Evolutionary conservation across 2,113 vertebrate species (phyloP).

Genomic region (Callopanchax toddi): DNA sequence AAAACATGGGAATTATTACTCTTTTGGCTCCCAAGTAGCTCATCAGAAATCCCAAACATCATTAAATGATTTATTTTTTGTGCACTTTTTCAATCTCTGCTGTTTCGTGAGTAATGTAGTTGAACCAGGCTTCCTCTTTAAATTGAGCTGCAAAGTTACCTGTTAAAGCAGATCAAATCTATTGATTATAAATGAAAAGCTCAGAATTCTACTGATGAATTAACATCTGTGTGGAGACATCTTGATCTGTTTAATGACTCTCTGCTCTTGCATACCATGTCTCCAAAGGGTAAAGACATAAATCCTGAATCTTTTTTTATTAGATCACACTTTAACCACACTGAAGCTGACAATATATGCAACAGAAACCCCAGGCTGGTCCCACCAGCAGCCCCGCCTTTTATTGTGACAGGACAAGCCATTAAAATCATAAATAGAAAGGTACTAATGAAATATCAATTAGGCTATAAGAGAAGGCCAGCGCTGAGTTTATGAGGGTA

Average conservation of each 20-base stretch:
- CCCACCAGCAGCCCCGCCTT: constrained; percentile 44
- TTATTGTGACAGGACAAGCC: constrained; percentile 54
- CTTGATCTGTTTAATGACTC: constrained; percentile 69
- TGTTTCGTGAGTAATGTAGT: too few relatives aligned
- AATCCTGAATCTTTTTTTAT: constrained; percentile 64
- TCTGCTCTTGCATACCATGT: constrained; percentile 68
- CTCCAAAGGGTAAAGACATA: constrained; percentile 76
- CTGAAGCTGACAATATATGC: constrained; percentile 59
- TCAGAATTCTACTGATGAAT: neutral
- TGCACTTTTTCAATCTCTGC: too few relatives aligned
- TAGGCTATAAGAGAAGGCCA: constrained; percentile 72
- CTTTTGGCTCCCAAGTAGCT: too few relatives aligned
- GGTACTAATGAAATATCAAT: constrained; percentile 81
- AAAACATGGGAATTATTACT: too few relatives aligned
- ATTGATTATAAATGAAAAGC: constrained; percentile 6
- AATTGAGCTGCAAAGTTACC: too few relatives aligned
- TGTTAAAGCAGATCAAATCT: neutral
- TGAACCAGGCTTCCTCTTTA: too few relatives aligned
- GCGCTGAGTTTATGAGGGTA: constrained; percentile 66
- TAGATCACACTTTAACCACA: constrained; percentile 57
- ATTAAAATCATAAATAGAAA: constrained; percentile 77
- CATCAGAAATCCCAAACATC: too few relatives aligned
- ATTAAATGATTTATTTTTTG: too few relatives aligned
- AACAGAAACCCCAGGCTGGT: constrained; percentile 46
- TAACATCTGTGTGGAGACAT: constrained; percentile 32